These are phyloP conservation scores for Drosophila virilis DNA, from an alignment of 1,140 invertebrate species.

Conservation along the genomic window DNA sequence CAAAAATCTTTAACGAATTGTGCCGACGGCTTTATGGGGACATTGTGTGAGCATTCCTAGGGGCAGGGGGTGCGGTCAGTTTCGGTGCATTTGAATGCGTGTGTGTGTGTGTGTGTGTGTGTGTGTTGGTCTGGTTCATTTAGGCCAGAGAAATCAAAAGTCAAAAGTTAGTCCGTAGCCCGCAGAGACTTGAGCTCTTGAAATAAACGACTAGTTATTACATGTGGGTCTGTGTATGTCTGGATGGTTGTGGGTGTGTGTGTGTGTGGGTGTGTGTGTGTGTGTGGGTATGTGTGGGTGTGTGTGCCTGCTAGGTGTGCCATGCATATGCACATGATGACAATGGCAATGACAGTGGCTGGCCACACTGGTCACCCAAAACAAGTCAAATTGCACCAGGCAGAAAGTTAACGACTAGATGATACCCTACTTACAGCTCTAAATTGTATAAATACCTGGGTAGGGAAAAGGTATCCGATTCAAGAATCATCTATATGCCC, in stretches of 20 bases:
- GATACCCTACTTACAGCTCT: not conserved
- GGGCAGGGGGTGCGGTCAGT: conserved; percentile 24
- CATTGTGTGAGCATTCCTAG: too few species aligned
- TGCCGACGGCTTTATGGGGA: conserved; percentile 56
- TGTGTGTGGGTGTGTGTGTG: conserved; percentile 8
- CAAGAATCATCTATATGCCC: too few species aligned
- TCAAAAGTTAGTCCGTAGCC: conserved; percentile 62
- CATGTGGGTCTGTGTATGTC: conserved; percentile 21
- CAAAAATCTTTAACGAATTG: conserved; percentile 77
- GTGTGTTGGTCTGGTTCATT: conserved; percentile 58
- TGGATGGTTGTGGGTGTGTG: conserved; percentile 21
- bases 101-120: conserved; percentile 18
- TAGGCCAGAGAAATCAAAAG: conserved; percentile 77
- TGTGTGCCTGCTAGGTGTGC: conserved; percentile 17
- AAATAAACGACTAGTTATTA: conserved; percentile 74
- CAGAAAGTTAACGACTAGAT: not conserved
- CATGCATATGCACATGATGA: conserved; percentile 27
- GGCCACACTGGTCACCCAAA: conserved; percentile 25
- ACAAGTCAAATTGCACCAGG: not conserved
- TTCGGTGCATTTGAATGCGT: conserved; percentile 73
- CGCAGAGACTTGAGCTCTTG: conserved; percentile 44
- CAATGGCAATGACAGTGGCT: conserved; percentile 53
- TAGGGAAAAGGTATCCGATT: too few species aligned
- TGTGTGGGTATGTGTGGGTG: conserved; percentile 10
- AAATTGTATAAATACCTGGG: too few species aligned